phyloP scores from a whole-genome alignment of 23 tunicate species.

The Styela plicata region DNA sequence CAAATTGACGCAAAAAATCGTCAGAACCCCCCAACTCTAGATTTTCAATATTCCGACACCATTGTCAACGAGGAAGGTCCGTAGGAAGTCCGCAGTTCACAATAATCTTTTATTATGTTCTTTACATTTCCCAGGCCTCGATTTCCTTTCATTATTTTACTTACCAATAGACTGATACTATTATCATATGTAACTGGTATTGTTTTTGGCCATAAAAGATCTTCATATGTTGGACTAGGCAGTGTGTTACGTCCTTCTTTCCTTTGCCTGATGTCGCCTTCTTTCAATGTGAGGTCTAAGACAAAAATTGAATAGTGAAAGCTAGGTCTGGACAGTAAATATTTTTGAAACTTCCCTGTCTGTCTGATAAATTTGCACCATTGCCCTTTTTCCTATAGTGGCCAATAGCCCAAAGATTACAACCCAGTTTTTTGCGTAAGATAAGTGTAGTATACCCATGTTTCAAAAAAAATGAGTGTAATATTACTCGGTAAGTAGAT shows the following conservation, averaged over 20 bases:
- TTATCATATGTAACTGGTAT: constrained; percentile 44
- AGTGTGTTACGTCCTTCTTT: constrained; percentile 37
- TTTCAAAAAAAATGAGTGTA: background rate
- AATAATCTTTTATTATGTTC: background rate
- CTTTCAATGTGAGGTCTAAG: constrained; percentile 22
- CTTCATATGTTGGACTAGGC: constrained; percentile 5
- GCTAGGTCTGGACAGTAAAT: background rate
- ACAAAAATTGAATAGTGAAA: background rate
- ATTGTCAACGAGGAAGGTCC: background rate
- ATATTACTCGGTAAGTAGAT: no score
- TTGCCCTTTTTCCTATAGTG: no score
- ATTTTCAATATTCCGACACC: no score
- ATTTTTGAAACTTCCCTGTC: background rate
- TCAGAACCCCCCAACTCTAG: no score
- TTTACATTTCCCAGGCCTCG: background rate
- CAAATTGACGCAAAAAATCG: no score
- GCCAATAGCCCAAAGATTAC: no score
- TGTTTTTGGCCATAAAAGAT: constrained; percentile 28
- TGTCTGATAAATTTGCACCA: no score
- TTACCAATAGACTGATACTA: constrained; percentile 42
- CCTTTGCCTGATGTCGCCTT: constrained; percentile 46
- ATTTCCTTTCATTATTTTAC: background rate
- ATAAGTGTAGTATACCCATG: background rate
- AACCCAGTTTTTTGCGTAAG: no score
- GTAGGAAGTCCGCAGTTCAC: background rate